Conservation (phyloP, 2,113 vertebrate species). For the Takifugu flavidus region DNA sequence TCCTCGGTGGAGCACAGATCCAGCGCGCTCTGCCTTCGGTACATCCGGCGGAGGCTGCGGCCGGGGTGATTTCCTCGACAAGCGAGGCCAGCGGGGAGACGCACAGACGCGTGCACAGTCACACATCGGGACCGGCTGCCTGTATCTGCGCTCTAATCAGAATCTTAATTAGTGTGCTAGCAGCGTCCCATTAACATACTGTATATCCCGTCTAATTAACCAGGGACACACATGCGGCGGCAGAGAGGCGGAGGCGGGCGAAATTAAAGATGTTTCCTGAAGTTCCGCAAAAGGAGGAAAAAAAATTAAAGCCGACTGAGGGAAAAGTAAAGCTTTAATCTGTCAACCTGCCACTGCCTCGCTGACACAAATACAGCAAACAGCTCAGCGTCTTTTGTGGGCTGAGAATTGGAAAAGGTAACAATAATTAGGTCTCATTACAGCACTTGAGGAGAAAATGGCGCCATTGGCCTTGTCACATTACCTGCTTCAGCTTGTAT, state of each 20-base stretch:
- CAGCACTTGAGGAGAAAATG: no score
- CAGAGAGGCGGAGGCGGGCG: constrained; percentile 11
- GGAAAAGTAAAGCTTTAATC: constrained; percentile 31
- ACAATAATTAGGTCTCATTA: no score
- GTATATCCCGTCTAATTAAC: constrained; percentile 72
- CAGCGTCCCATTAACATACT: constrained; percentile 71
- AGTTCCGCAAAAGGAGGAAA: constrained; percentile 43
- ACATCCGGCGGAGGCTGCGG: constrained; percentile 20
- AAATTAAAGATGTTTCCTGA: constrained; percentile 53
- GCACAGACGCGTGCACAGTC: constrained; percentile 20
- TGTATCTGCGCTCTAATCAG: constrained; percentile 73
- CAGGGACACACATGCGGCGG: constrained; percentile 34
- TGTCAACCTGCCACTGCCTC: constrained; percentile 4
- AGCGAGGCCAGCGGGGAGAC: constrained; percentile 33
- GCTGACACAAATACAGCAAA: background rate
- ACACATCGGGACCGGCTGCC: constrained; percentile 52
- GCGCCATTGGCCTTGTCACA: no score
- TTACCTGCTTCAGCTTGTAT: no score
- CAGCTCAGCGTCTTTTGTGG: background rate
- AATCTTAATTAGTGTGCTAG: constrained; percentile 78
- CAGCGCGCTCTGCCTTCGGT: constrained; percentile 22
- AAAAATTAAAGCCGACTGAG: constrained; percentile 33
- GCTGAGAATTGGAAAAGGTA: background rate
- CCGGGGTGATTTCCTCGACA: constrained; percentile 40
- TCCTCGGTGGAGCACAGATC: constrained; percentile 12